Evolutionary conservation across 2,888 invertebrate genomes (phyloP), one percentile per base, ranked within the genome.

Genomic region (Diloba caeruleocephala): DNA sequence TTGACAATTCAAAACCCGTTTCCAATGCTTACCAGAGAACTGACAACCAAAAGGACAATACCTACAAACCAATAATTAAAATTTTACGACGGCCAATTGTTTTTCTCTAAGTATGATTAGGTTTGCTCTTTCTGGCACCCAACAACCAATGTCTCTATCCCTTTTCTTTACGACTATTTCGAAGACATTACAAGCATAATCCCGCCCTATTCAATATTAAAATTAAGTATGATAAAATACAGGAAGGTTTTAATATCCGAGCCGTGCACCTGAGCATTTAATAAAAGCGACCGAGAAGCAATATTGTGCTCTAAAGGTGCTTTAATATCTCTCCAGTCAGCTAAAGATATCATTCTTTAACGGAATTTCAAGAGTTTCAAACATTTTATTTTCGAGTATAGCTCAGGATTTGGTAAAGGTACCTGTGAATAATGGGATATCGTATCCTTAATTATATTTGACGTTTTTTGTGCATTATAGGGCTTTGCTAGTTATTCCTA

Each of bases 211-310:
- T 70, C 74, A 60, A 79, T 71, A 67, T 80, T 76, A 71, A 76
- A 78, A 76, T 78, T 70, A 76, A 73, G 73, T 57, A 74, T 74
- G 70, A 74, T 76, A 75, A 75, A 76, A 58, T 71, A 76, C 68
- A 71, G 56, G 45, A 68, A 61, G 71, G 71, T 74, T 79, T 74
- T 71, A 66, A 76, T 74, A 73, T 68, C 70, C 42, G 41, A 56
- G 58, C 42, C 52, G 42, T 55, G 55, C 41, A 14, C 26, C 34
- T 37, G 31, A 28, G 48, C 37, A 51, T 54, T n/a, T 58, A 63
- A 39, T 58, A 64, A 54, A 63, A 37, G 14, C 36, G 33, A 44
- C 15, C 9, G 29, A 19, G 46, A 51, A 48, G 64, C 45, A 41
- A 68, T 57, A 63, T 63, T 49, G 21, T 51, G 33, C 9, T 66